These are phyloP conservation scores for Caenorhabditis sp. DNA, from an alignment of 2,888 invertebrate genomes.

Conservation along the genomic window DNA sequence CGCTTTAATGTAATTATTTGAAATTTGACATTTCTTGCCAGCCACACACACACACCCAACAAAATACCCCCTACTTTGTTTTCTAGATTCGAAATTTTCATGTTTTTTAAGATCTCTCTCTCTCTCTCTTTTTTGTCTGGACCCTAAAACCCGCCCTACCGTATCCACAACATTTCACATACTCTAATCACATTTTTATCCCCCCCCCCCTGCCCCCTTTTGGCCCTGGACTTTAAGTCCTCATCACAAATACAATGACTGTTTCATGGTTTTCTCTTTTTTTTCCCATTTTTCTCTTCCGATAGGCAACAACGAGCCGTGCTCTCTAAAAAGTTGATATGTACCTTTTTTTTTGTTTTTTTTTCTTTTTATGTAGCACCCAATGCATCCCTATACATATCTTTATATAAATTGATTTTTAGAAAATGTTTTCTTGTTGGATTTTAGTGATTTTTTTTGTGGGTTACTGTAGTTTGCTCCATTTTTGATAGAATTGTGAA, in stretches of 20 bases:
- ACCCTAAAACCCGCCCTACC: background rate
- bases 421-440: too few relatives aligned
- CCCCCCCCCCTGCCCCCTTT: background rate
- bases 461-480: too few relatives aligned
- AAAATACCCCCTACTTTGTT: background rate
- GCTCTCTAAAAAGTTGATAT: conserved; percentile 1
- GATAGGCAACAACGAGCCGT: background rate
- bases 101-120: background rate
- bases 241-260: background rate
- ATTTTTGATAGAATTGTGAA: too few relatives aligned
- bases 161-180: background rate
- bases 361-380: background rate
- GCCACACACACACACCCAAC: background rate
- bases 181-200: background rate
- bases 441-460: too few relatives aligned
- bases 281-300: too few relatives aligned
- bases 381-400: background rate
- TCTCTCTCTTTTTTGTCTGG: background rate
- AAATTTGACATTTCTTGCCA: background rate
- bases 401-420: background rate
- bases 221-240: background rate
- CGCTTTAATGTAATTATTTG: background rate
- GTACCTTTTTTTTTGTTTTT: background rate
- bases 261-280: background rate
- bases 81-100: background rate